Conservation (phyloP, 2,888 invertebrate species). For the Drosophila suboccidentalis region DNA sequence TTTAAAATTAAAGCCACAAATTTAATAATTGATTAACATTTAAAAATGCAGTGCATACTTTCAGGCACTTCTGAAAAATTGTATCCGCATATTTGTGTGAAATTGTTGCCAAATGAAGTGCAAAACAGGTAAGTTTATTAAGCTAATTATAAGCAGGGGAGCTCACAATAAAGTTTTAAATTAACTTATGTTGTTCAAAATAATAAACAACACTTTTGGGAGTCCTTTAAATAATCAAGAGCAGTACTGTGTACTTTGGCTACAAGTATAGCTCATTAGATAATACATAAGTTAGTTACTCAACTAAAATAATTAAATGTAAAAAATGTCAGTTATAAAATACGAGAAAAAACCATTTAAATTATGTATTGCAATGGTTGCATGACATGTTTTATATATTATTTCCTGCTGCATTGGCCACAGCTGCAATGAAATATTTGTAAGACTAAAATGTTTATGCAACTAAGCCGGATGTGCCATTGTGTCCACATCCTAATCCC, state of each 20-base stretch:
- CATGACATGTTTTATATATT: constrained; percentile 1
- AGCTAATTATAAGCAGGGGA: constrained; percentile 6
- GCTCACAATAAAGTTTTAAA: not conserved
- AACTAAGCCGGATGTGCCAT: constrained; percentile 16
- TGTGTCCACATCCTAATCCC: not conserved
- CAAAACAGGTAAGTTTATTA: not conserved
- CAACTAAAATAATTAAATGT: not conserved
- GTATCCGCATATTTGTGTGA: not conserved
- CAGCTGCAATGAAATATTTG: not conserved
- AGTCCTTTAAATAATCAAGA: not conserved
- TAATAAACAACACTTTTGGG: constrained; percentile 5
- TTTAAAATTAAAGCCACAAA: not conserved
- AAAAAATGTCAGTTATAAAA: not conserved
- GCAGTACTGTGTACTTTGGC: no score
- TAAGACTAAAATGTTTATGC: constrained; percentile 16
- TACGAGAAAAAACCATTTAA: not conserved
- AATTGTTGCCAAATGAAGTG: not conserved
- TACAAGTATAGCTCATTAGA: no score
- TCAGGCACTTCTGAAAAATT: not conserved
- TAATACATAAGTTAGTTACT: not conserved
- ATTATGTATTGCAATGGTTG: constrained; percentile 1
- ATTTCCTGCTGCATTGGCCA: not conserved
- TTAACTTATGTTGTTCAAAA: not conserved
- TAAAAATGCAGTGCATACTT: constrained; percentile 1
- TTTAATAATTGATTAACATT: not conserved